phyloP scores from a whole-genome alignment of 2,888 invertebrate species.

The Sympetrum striolatum region DNA sequence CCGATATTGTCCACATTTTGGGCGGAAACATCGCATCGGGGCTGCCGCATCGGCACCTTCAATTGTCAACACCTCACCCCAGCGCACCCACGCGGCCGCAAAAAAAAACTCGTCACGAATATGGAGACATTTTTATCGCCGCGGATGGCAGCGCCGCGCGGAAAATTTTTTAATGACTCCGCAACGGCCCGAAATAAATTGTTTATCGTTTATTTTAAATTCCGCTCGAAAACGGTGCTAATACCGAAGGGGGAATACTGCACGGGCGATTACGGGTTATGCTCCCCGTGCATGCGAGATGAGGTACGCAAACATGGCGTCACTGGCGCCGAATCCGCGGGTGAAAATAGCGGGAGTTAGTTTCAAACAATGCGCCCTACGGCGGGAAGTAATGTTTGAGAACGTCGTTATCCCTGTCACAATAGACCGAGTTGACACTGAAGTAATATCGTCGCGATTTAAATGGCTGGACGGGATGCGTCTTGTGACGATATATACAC shows the following conservation, averaged over 20 bases:
- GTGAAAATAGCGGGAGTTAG: too few species aligned
- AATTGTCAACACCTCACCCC: neutral
- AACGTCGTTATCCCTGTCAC: too few species aligned
- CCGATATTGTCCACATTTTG: too few species aligned
- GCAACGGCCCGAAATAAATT: constrained; percentile 20
- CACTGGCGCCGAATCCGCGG: neutral
- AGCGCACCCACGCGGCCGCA: neutral
- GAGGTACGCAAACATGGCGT: neutral
- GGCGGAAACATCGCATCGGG: neutral
- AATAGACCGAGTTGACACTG: too few species aligned
- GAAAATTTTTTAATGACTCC: neutral
- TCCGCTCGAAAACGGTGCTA: neutral
- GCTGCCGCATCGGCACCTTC: neutral
- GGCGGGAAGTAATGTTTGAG: too few species aligned
- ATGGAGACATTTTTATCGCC: neutral
- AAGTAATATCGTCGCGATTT: too few species aligned
- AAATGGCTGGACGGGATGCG: too few species aligned
- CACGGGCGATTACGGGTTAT: neutral
- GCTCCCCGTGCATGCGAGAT: neutral
- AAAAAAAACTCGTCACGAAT: neutral
- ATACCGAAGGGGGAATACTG: neutral
- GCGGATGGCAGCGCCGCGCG: neutral
- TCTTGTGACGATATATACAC: too few species aligned
- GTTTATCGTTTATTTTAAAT: neutral
- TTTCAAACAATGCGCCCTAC: too few species aligned